Base-by-base conservation (phyloP, 2,888 invertebrate genomes). In the Chrysolina haemoptera region DNA sequence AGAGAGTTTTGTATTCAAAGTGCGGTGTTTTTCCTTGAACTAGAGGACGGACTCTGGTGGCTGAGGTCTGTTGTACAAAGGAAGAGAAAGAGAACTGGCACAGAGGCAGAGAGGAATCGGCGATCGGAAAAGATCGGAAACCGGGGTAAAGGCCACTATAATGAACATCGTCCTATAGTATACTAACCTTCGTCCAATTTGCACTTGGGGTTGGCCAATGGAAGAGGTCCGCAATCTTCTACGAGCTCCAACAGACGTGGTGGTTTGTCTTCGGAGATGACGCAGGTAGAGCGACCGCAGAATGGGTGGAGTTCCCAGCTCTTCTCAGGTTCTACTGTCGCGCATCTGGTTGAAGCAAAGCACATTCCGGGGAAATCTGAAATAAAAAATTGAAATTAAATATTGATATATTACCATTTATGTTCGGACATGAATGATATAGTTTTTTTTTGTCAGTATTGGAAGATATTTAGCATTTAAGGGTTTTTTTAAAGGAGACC, bases 231-330 rank as follows among this genome's bases (percentile, higher is more conserved):
- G 84, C 96, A 97, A 88, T 96, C 96, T 85, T 96, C 95, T 0
- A 96, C 96, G 82, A 95, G 90, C 89, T 96, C 96, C 79, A 96
- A 89, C 0, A 96, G 91, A 83, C 94, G 92, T 48, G 93, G 92
- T 43, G 94, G 92, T 79, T 91, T 90, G 85, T 95, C 94, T 79
- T 95, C 94, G 80, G 93, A 93, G 81, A 93, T 90, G 4, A 96
- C 94, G 89, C 96, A 96, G 70, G 95, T 95, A 82, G 95, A 95
- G 80, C 95, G 93, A n/a, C 96, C 96, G 85, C 96, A 96, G 93
- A 96, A 96, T 6, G 96, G 96, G 1, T 94, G 90, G 82, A 96
- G 88, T 70, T 96, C 96, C 96, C 96, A 96, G 74, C 93, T 90
- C 88, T 95, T 93, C 76, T 93, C 94, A 2, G 95, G 95, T 86